phyloP scores from a whole-genome alignment of 2,888 invertebrate species.

The Bellardia bayeri region DNA sequence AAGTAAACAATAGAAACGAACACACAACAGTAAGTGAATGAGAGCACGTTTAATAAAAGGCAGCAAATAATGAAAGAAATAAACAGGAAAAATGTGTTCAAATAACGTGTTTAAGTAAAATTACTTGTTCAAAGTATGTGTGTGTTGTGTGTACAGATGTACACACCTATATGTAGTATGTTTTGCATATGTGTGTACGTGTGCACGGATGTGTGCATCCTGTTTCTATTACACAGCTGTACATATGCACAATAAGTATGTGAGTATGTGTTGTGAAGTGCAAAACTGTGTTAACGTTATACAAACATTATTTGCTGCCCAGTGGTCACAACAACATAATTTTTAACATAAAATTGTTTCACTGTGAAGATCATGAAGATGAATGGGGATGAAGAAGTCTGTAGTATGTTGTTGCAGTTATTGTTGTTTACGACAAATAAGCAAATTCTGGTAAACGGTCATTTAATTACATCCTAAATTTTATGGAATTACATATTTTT shows the following conservation, averaged over 20 bases:
- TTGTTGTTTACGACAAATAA: slow-evolving; percentile 40
- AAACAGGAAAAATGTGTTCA: slow-evolving; percentile 12
- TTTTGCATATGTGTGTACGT: not conserved
- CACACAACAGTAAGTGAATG: slow-evolving; percentile 8
- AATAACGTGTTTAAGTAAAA: slow-evolving; percentile 51
- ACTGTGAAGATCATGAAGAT: not conserved
- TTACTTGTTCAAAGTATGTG: slow-evolving; percentile 15
- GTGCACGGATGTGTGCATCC: not conserved
- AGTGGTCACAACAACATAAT: not conserved
- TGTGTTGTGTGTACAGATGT: not conserved
- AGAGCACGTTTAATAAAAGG: not conserved
- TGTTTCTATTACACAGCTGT: not conserved
- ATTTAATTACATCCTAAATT: not conserved
- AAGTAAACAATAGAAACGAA: slow-evolving; percentile 31
- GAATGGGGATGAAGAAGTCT: not conserved
- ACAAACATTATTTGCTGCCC: slow-evolving; percentile 11
- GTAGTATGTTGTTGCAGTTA: not conserved
- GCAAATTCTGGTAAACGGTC: slow-evolving; percentile 3
- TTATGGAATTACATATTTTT: not conserved
- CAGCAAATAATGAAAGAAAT: not conserved
- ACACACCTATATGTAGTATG: no score
- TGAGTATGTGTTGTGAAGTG: not conserved
- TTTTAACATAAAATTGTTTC: not conserved
- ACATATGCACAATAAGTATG: not conserved
- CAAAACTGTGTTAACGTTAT: slow-evolving; percentile 31